Evolutionary conservation across 2,797 vertebrate genomes (phyloP).

Genomic region (Anabacerthia variegaticeps): DNA sequence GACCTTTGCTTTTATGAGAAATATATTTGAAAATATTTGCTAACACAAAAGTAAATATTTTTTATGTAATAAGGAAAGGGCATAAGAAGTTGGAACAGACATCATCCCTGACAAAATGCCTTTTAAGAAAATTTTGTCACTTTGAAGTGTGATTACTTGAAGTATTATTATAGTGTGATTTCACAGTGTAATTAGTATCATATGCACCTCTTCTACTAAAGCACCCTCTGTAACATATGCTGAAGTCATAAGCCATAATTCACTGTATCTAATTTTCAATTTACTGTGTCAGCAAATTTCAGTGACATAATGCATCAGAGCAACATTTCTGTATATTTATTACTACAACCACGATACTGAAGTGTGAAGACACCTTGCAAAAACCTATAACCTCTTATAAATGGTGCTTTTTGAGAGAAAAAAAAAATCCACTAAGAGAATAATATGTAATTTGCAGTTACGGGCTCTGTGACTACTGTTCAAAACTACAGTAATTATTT

Average conservation of each 20-base stretch:
- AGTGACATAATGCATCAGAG: constrained; percentile 47
- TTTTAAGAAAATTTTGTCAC: constrained; percentile 40
- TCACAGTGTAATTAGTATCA: constrained; percentile 60
- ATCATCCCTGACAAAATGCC: background rate
- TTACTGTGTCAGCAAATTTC: constrained; percentile 57
- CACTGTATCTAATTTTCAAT: constrained; percentile 36
- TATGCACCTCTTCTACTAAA: constrained; percentile 21
- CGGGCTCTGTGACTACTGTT: constrained; percentile 3
- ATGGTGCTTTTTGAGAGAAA: background rate
- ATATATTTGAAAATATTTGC: background rate
- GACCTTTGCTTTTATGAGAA: background rate
- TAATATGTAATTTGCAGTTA: constrained; percentile 27
- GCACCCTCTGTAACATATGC: constrained; percentile 44
- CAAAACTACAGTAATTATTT: constrained; percentile 51
- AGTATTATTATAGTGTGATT: constrained; percentile 44
- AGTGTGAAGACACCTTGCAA: constrained; percentile 40
- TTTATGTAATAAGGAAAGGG: background rate
- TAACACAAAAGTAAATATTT: background rate
- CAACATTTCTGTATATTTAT: constrained; percentile 61
- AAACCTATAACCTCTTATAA: constrained; percentile 50
- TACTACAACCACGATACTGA: constrained; percentile 26
- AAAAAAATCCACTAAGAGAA: background rate
- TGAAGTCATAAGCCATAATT: constrained; percentile 64
- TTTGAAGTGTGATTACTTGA: constrained; percentile 45
- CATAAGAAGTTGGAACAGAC: background rate